Conservation (phyloP, 1,140 invertebrate genomes). For the Calliopsis andreniformis region DNA sequence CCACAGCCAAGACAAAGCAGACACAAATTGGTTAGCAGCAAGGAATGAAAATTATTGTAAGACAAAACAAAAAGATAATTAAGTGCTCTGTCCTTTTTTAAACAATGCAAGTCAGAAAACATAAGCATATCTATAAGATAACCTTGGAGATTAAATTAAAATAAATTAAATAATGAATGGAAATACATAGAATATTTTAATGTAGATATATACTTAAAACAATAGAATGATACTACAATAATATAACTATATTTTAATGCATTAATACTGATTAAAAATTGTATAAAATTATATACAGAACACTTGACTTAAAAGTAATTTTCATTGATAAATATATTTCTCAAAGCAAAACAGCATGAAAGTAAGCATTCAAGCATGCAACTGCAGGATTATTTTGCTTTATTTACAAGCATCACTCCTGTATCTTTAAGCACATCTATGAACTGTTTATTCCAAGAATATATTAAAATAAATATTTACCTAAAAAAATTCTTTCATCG, state of each 20-base stretch:
- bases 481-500: slow-evolving; percentile 97
- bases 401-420: slow-evolving; percentile 21
- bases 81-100: slow-evolving; percentile 15
- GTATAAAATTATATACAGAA: slow-evolving; percentile 8
- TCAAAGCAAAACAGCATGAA: slow-evolving; percentile 37
- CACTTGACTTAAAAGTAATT: neutral
- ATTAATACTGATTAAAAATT: neutral
- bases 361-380: slow-evolving; percentile 38
- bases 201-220: neutral
- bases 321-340: neutral
- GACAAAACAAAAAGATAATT: slow-evolving; percentile 58
- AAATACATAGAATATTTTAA: neutral
- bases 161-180: neutral
- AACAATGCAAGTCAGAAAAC: slow-evolving; percentile 44
- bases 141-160: neutral
- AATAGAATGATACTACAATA: neutral
- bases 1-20: slow-evolving; percentile 71
- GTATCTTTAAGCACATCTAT: slow-evolving; percentile 23
- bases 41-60: slow-evolving; percentile 68
- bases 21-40: slow-evolving; percentile 71
- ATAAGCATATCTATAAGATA: slow-evolving; percentile 25
- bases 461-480: slow-evolving; percentile 78
- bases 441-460: too few species aligned
- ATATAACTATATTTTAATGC: too few species aligned
- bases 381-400: slow-evolving; percentile 10